Evolutionary conservation across 2,797 vertebrate species (phyloP), one percentile per base, ranked within the genome.

Genomic region (Lycodopsis pacificus): DNA sequence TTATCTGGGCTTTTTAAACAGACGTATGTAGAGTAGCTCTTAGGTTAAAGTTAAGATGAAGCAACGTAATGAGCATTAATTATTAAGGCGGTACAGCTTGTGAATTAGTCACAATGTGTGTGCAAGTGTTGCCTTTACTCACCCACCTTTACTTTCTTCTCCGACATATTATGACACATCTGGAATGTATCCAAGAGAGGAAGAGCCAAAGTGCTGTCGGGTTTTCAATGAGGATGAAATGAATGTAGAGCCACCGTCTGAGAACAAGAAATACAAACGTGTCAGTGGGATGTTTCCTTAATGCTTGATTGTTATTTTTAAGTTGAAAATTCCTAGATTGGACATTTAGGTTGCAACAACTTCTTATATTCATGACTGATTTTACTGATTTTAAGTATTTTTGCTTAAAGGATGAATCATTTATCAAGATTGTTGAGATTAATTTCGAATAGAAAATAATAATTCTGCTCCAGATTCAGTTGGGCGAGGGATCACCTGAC

Each of bases 1-100:
- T 42, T 4, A 25, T 51, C 4, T 53, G 13, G 13, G 8, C 27
- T 38, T 54, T 44, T 53, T 11, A n/a, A 2, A 15, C 3, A 27
- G 9, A 3, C 20, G 40, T 15, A 22, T 27, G 48, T 44, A 4
- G 20, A 4, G 4, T 7, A n/a, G 15, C 40, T 27, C 14, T 48
- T 19, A 2, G 34, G 17, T 51, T 22, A 57, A 56, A 40, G 7
- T 53, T 3, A 7, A 51, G 11, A 11, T 36, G 13, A 42, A 22
- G 13, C 42, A 54, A 61, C 53, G 51, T 58, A 56, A 68, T 77
- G 71, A 15, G 71, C 67, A 25, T 82, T 14, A 48, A 77, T 69
- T 76, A 51, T 74, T 71, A 36, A 81, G 4, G n/a, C 12, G 15
- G 25, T 7, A 19, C 54, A 58, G 1, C 65, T 75, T 20, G 34